Evolutionary conservation across 2,797 vertebrate species (phyloP), one percentile per base, ranked within the genome.

Genomic region (Adelosebastes latens): DNA sequence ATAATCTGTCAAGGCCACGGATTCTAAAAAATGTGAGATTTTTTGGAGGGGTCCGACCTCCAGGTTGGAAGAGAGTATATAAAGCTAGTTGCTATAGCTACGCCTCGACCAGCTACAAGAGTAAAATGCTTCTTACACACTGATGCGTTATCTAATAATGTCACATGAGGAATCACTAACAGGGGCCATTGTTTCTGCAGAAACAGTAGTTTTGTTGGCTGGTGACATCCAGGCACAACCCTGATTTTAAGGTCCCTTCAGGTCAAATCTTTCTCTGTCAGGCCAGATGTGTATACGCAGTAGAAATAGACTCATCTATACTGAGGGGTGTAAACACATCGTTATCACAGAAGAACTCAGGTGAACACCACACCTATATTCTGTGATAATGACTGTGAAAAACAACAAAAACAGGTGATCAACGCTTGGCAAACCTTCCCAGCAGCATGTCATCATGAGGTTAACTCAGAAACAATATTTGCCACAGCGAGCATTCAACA

Each of bases 391-490:
- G 14, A 6, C 60, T 79, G n/a, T 25, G 22, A 64, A 63, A 70
- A 62, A 62, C 42, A 20, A 53, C 22, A 14, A 32, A 65, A 13
- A n/a, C 27, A 71, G 77, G 63, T 69, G 49, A 68, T 82, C 68
- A 34, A 3, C 5, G 27, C 42, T 46, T 83, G 20, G 70, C 60
- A 79, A 85, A 85, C 79, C 25, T 34, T 76, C 63, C 39, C 58
- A 79, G 68, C 68, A 10, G 67, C 58, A 55, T 78, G 72, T 87
- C 80, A 79, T 65, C 13, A 0, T 67, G 80, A 58, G 75, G 70
- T 36, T 56, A 87, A 77, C 71, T 67, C 72, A 71, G 60, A 75
- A 72, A 81, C 84, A 88, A 83, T 83, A 80, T 86, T 84, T 85
- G 31, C 71, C 77, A 53, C 78, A 75, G 75, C 5, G 16, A 79